Base-by-base conservation (phyloP, 1,140 invertebrate genomes). In the Adoxophyes honmai region DNA sequence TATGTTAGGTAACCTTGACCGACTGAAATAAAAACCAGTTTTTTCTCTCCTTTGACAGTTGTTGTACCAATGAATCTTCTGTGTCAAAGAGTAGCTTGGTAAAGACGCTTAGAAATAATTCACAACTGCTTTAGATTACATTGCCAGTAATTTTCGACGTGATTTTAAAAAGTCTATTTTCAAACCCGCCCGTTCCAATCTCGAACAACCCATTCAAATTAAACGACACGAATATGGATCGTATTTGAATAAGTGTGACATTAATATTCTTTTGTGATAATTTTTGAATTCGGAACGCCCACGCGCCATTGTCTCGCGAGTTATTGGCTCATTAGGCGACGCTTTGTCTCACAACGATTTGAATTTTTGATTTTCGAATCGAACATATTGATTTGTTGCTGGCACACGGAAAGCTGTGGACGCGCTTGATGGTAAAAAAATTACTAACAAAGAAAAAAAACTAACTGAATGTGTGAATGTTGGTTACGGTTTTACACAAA, bases 181-280 rank as follows among this genome's bases (percentile, higher is more conserved):
- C 42, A 14, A 48, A 48, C 67, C 77, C 70, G 2, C 21, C 21
- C 21, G 6, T 28, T 28, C 6, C 21, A 28, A 28, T 28, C 21
- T 28, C 21, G 6, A 28, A 28, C 21, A 28, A 28, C 21, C 68
- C 63, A 81, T 81, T 80, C 69, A 75, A 81, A 80, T 84, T 73
- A 72, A 73, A 76, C 56, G 72, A 73, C 71, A 73, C 75, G 78
- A 84, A 88, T 80, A 82, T 79, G 73, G 73, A 78, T 75, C 74
- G 59, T 85, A 86, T 88, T 88, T 88, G 83, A 88, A 86, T 86
- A 83, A 86, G 77, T 81, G 80, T 76, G 72, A 74, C 83, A 86
- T 88, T 84, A 86, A 84, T 87, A 88, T 84, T 84, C 85, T 82
- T 85, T 82, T 84, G 81, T 81, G 82, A 76, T 83, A 80, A 81